Conservation (phyloP, 2,888 invertebrate genomes). For the Frankliniella fusca region DNA sequence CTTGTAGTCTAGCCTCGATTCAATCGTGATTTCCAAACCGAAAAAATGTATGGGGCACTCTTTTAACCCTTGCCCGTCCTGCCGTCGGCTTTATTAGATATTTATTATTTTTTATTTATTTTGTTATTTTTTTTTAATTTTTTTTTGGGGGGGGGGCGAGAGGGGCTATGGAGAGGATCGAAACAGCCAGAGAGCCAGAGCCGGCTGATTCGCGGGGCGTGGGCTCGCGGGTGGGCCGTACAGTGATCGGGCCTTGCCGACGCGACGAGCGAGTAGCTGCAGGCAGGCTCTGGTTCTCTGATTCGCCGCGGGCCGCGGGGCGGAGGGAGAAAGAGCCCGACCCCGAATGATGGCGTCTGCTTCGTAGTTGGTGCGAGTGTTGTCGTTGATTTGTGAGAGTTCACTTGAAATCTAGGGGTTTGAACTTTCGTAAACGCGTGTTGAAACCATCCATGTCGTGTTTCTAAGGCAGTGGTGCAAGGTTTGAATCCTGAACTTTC, state of each 20-base stretch:
- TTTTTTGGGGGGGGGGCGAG: background rate
- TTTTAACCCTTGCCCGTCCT: background rate
- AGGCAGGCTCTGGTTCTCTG: background rate
- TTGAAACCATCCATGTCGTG: too few relatives aligned
- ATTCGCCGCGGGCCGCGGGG: background rate
- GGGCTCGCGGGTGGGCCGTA: too few relatives aligned
- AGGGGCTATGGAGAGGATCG: background rate
- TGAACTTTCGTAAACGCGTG: too few relatives aligned
- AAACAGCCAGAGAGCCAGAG: too few relatives aligned
- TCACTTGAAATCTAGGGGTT: background rate
- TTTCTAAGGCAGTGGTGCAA: too few relatives aligned
- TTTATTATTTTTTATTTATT: too few relatives aligned
- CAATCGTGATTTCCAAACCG: background rate
- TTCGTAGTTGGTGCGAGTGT: conserved; percentile 20
- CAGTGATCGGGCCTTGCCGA: background rate
- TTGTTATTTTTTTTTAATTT: too few relatives aligned
- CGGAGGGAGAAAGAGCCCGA: background rate
- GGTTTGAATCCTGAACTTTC: too few relatives aligned
- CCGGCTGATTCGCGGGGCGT: background rate
- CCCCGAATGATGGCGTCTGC: conserved; percentile 18
- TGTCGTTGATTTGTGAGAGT: background rate
- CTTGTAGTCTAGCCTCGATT: background rate
- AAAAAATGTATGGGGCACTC: background rate
- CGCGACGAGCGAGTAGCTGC: background rate
- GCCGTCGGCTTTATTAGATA: too few relatives aligned